These are phyloP conservation scores for Ariopsis seemanni DNA, from an alignment of 2,113 vertebrate genomes.

Conservation along the genomic window DNA sequence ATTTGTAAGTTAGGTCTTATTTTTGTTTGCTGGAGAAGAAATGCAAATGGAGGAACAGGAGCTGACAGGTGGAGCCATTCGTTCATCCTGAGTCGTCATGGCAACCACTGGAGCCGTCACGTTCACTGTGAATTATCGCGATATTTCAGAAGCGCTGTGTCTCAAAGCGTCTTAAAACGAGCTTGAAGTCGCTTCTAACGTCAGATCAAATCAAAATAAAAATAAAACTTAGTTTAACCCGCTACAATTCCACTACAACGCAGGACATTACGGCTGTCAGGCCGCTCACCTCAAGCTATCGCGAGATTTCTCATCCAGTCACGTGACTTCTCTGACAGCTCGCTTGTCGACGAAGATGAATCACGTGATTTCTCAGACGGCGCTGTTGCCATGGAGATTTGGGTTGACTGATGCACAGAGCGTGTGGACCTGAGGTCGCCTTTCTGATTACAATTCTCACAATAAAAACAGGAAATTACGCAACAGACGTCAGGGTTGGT, in stretches of 20 bases:
- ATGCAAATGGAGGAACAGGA: background rate
- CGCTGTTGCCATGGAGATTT: slow-evolving; percentile 27
- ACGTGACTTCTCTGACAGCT: background rate
- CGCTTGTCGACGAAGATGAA: background rate
- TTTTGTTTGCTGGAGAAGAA: background rate
- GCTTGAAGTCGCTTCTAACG: too few species aligned
- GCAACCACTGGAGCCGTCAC: background rate
- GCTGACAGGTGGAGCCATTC: background rate
- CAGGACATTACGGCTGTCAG: background rate
- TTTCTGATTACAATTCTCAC: background rate
- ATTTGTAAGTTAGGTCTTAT: too few species aligned
- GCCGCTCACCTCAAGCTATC: background rate
- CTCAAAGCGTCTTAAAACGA: background rate
- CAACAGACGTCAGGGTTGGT: background rate
- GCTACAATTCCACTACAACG: too few species aligned
- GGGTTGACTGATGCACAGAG: slow-evolving; percentile 20
- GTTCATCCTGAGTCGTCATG: background rate
- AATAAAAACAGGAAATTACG: background rate
- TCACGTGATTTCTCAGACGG: slow-evolving; percentile 12
- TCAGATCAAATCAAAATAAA: too few species aligned
- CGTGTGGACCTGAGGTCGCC: background rate
- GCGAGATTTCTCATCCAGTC: background rate
- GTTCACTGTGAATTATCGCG: background rate
- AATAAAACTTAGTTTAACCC: background rate
- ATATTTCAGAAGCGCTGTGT: background rate